Evolutionary conservation across 2,888 invertebrate species (phyloP).

Genomic region (Gari tellinella): DNA sequence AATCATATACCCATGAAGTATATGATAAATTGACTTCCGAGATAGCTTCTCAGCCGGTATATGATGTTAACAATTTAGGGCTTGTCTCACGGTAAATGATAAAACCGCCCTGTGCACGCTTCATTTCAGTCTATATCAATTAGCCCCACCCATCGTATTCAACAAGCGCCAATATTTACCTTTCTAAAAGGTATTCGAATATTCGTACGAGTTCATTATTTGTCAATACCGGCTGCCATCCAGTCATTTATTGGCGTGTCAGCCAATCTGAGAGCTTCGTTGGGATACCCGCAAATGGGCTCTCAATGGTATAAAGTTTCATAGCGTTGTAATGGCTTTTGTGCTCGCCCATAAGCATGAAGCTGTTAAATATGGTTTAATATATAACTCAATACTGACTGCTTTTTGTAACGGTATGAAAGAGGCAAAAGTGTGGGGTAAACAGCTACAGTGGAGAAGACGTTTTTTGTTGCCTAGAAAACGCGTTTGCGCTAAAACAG

Average conservation of each 20-base stretch:
- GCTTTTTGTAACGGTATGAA: too few species aligned
- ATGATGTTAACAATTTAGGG: slow-evolving; percentile 6
- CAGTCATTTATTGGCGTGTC: slow-evolving; percentile 9
- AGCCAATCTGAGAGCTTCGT: slow-evolving; percentile 13
- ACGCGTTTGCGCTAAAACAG: too few species aligned
- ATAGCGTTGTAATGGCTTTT: too few species aligned
- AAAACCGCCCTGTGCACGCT: neutral
- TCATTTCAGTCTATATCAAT: slow-evolving; percentile 3
- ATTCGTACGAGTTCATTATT: slow-evolving; percentile 38
- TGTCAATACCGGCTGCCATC: slow-evolving; percentile 8
- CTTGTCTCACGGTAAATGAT: slow-evolving; percentile 13
- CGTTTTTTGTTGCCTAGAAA: too few species aligned
- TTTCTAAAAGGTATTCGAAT: slow-evolving; percentile 16
- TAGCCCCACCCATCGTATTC: slow-evolving; percentile 16
- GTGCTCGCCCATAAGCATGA: too few species aligned
- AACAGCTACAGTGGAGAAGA: too few species aligned
- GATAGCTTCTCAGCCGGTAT: slow-evolving; percentile 6
- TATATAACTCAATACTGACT: too few species aligned
- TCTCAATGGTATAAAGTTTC: too few species aligned
- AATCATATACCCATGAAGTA: slow-evolving; percentile 5
- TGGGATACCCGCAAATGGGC: slow-evolving; percentile 20
- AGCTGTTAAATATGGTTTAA: too few species aligned
- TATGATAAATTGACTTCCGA: neutral
- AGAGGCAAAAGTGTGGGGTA: too few species aligned
- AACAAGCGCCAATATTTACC: neutral